Evolutionary conservation across 1,140 invertebrate species (phyloP), one percentile per base, ranked within the genome.

Genomic region (Zaprionus nigranus): DNA sequence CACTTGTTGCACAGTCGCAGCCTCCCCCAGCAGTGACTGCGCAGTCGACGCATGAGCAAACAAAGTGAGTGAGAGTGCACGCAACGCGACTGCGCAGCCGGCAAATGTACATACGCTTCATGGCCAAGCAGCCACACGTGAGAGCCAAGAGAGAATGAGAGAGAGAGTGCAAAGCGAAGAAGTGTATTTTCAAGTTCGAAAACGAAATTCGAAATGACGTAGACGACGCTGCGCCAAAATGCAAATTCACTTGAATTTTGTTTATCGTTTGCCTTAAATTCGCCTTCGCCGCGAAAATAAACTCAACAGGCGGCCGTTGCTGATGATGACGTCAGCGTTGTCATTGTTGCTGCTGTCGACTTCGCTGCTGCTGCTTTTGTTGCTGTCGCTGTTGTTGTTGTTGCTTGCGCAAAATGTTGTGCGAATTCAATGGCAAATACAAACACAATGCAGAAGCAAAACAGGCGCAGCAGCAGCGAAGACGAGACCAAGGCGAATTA

Each of bases 341-440:
- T 51, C 26, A 30, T 22, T 68, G 4, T n/a, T 43, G n/a, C 43
- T 49, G 26, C 26, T 34, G 30, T 11, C 13, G 46, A 49, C 15
- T 5, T n/a, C 5, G 54, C 40, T 60, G 12, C 28, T 30, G 40
- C 34, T 67, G 40, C 38, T 67, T 15, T 40, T 57, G 53, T 17
- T 59, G 17, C 13, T 60, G 34, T 26, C 24, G 4, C 24, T 26
- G 40, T 49, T 67, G 28, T 40, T 57, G 53, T 17, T 59, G 17
- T n/a, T 60, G 34, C 53, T 64, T 15, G 15, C 43, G 40, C 43
- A 56, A 65, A 65, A 17, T 30, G 69, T 85, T 86, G 77, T 82
- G 79, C 82, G 68, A 74, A 82, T 87, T 86, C 80, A 87, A 80
- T 86, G 83, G 77, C 83, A 82, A 78, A 85, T 65, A 74, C 61